These are phyloP conservation scores for Cephus pygmeus DNA, from an alignment of 2,888 invertebrate genomes.

Conservation along the genomic window DNA sequence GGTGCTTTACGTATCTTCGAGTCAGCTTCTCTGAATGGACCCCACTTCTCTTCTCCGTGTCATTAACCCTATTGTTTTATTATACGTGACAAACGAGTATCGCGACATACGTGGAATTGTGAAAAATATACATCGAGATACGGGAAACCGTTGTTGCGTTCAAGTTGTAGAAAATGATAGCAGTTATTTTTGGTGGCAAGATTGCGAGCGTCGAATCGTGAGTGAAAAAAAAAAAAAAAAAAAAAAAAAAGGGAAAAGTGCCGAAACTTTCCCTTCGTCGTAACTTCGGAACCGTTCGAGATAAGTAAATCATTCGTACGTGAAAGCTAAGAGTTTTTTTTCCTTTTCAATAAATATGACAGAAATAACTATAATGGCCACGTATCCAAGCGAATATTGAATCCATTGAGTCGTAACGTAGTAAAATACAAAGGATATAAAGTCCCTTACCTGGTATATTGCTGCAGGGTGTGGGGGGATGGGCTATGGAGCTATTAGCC, in stretches of 20 bases:
- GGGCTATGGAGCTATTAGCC: conserved; percentile 61
- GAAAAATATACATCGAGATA: neutral
- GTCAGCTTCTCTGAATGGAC: neutral
- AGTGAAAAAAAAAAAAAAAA: neutral
- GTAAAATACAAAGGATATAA: neutral
- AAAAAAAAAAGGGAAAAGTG: neutral
- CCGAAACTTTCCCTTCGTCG: neutral
- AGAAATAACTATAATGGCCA: neutral
- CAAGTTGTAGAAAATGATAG: neutral
- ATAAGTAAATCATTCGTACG: neutral
- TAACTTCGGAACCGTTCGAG: neutral
- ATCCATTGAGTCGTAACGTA: neutral
- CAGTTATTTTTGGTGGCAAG: neutral
- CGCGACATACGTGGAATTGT: neutral
- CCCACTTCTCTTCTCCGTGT: neutral
- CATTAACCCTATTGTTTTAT: neutral
- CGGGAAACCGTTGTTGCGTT: neutral
- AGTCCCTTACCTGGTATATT: conserved; percentile 50
- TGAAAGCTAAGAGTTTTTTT: neutral
- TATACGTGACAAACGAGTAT: neutral
- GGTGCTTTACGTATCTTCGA: neutral
- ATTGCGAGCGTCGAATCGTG: neutral
- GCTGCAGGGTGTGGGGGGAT: conserved; percentile 61
- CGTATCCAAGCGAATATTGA: neutral
- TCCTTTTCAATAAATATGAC: neutral